phyloP scores from a whole-genome alignment of 2,113 vertebrate genomes.

The Opisthocomus hoazin region DNA sequence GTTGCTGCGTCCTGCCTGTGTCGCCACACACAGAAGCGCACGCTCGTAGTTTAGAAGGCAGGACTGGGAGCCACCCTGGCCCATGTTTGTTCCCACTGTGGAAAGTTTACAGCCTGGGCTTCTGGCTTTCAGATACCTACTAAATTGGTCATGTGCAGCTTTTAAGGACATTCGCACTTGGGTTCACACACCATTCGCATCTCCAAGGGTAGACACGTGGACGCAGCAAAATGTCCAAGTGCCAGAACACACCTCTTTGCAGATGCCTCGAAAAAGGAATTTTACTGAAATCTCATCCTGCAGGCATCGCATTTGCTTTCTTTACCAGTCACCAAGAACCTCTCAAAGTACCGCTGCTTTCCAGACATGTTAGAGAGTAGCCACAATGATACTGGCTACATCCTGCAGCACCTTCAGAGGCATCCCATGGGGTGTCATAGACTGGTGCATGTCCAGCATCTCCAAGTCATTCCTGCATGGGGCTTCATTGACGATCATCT shows the following conservation, averaged over 20 bases:
- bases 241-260: not conserved
- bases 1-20: no score
- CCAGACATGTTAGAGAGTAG: not conserved
- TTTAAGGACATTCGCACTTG: not conserved
- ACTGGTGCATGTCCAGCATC: not conserved
- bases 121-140: not conserved
- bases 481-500: not conserved
- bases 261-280: not conserved
- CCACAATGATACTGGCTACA: not conserved
- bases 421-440: not conserved
- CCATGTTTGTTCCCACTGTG: not conserved
- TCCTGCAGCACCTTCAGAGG: not conserved
- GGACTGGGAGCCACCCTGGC: not conserved
- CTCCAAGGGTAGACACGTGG: not conserved
- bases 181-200: not conserved
- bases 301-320: not conserved
- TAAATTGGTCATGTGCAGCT: not conserved
- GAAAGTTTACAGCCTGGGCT: not conserved
- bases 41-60: not conserved
- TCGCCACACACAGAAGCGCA: no score
- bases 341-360: not conserved
- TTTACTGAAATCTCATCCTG: not conserved
- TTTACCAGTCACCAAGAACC: not conserved
- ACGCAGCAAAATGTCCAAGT: not conserved
- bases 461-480: not conserved